Conservation (phyloP, 2,888 invertebrate genomes). For the Lithophane semibrunnea region DNA sequence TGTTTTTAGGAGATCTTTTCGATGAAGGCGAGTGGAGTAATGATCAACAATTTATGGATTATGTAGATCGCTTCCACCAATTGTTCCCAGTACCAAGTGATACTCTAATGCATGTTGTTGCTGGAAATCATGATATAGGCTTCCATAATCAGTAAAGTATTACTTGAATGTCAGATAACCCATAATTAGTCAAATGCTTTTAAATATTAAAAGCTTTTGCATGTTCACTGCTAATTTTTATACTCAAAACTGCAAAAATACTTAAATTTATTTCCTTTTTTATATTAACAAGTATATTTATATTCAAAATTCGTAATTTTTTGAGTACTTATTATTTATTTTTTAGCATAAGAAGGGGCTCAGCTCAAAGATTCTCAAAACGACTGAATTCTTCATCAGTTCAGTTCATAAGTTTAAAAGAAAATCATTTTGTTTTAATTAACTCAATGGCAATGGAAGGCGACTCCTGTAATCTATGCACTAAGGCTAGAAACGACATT, state of each 20-base stretch:
- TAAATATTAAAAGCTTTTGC: background rate
- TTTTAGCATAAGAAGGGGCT: constrained; percentile 88
- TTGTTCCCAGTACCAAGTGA: constrained; percentile 93
- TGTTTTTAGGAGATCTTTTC: constrained; percentile 95
- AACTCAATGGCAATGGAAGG: constrained; percentile 99
- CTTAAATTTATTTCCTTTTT: background rate
- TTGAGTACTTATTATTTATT: background rate
- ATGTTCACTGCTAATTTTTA: background rate
- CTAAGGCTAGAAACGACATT: constrained; percentile 92
- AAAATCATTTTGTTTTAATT: constrained; percentile 96
- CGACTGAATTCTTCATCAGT: constrained; percentile 94
- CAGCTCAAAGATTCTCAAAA: constrained; percentile 92
- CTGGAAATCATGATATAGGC: constrained; percentile 99
- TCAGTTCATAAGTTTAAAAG: constrained; percentile 92
- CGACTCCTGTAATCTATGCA: constrained; percentile 97
- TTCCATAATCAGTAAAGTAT: constrained; percentile 96
- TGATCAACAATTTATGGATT: constrained; percentile 93
- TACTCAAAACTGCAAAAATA: background rate
- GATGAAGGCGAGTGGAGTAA: constrained; percentile 98
- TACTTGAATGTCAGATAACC: background rate
- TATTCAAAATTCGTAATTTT: no score
- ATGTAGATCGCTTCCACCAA: constrained; percentile 94
- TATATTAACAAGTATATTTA: background rate
- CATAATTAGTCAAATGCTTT: background rate
- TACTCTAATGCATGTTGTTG: constrained; percentile 93